Conservation (phyloP, 2,797 vertebrate species). For the Propithecus perrieri region DNA sequence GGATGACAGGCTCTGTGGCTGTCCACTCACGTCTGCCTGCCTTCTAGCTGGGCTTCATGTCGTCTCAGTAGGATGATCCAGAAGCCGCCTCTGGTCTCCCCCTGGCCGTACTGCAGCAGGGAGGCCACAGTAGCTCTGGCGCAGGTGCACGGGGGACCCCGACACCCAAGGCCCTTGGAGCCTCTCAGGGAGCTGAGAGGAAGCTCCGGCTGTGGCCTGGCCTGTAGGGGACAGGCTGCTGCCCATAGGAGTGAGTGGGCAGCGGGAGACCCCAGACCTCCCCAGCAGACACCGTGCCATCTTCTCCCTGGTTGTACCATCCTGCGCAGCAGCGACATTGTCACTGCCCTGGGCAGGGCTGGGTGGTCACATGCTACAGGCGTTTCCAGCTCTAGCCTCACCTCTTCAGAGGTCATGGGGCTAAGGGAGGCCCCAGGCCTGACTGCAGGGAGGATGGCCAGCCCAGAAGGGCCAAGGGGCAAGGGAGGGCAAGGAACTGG, state of each 20-base stretch:
- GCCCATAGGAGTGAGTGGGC: not conserved
- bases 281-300: not conserved
- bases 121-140: not conserved
- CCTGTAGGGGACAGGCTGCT: not conserved
- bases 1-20: not conserved
- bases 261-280: not conserved
- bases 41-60: not conserved
- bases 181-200: not conserved
- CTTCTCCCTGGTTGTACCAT: not conserved
- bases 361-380: not conserved
- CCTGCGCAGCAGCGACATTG: not conserved
- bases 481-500: not conserved
- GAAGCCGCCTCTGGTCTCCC: not conserved
- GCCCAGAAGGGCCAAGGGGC: not conserved
- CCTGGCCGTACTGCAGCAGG: not conserved
- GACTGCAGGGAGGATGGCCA: not conserved
- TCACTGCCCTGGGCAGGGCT: fast-evolving
- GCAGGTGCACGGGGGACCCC: not conserved
- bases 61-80: not conserved
- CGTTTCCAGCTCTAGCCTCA: not conserved
- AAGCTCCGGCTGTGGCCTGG: not conserved
- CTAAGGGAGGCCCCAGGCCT: not conserved
- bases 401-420: not conserved
- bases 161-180: not conserved
- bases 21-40: not conserved